Conservation (phyloP, 2,113 vertebrate species). For the Columba livia region DNA sequence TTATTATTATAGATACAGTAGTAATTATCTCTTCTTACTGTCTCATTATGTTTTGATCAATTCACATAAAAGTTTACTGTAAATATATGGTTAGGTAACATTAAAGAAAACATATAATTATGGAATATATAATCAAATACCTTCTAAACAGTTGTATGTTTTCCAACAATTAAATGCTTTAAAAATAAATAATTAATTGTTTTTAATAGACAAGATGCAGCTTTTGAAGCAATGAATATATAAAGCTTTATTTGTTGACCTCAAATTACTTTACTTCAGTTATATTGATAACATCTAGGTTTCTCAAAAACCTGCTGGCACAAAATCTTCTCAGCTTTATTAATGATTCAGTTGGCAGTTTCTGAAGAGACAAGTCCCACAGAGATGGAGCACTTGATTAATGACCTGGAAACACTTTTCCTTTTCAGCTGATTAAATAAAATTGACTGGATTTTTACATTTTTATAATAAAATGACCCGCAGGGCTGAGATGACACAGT, state of each 20-base stretch:
- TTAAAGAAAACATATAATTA: conserved; percentile 82
- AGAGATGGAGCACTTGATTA: conserved; percentile 88
- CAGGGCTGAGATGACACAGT: conserved; percentile 88
- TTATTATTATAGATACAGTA: conserved; percentile 78
- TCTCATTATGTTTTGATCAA: conserved; percentile 83
- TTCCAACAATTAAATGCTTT: conserved; percentile 70
- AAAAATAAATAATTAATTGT: conserved; percentile 58
- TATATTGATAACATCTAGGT: conserved; percentile 79
- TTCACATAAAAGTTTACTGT: conserved; percentile 81
- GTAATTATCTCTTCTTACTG: conserved; percentile 80
- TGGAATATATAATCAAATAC: conserved; percentile 78
- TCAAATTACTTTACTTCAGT: conserved; percentile 78
- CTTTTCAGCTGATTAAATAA: conserved; percentile 99
- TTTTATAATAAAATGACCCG: conserved; percentile 95
- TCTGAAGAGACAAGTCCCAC: conserved; percentile 86
- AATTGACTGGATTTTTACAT: conserved; percentile 95
- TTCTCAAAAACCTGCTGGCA: conserved; percentile 80
- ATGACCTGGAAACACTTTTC: conserved; percentile 96
- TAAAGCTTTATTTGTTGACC: conserved; percentile 76
- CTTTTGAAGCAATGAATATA: conserved; percentile 50
- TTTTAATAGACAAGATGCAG: conserved; percentile 56
- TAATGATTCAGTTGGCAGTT: conserved; percentile 89
- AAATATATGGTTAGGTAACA: conserved; percentile 81
- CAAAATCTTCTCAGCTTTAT: conserved; percentile 81
- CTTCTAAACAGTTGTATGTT: conserved; percentile 64